Evolutionary conservation across 1,140 invertebrate species (phyloP).

Genomic region (Diploscapter pachys): DNA sequence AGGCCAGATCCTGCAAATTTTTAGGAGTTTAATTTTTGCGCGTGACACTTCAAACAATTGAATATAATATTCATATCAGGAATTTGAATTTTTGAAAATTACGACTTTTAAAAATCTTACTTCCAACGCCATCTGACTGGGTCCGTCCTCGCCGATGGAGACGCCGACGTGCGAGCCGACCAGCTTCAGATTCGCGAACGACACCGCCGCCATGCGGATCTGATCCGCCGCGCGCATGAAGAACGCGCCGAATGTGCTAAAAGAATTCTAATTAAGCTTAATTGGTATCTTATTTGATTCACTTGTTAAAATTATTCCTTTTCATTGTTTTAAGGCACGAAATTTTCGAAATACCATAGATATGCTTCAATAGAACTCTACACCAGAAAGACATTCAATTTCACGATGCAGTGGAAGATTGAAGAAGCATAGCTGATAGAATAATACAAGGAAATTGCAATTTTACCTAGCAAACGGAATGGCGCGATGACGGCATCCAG

Average conservation of each 20-base stretch:
- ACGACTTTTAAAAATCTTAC: not conserved
- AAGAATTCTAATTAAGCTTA: constrained; percentile 61
- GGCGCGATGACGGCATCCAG: constrained; percentile 51
- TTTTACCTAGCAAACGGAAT: constrained; percentile 54
- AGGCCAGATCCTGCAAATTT: constrained; percentile 72
- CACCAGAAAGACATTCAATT: too few species aligned
- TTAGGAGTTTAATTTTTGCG: not conserved
- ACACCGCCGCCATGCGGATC: constrained; percentile 97
- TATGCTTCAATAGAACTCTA: too few species aligned
- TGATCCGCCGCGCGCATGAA: constrained; percentile 93
- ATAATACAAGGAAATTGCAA: constrained; percentile 8
- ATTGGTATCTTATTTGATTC: too few species aligned
- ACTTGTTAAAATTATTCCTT: too few species aligned
- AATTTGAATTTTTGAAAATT: too few species aligned
- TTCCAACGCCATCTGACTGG: constrained; percentile 99
- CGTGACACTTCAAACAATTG: constrained; percentile 64
- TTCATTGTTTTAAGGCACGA: too few species aligned
- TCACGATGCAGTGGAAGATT: too few species aligned
- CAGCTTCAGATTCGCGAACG: constrained; percentile 94
- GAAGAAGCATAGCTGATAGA: not conserved
- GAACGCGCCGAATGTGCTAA: constrained; percentile 94
- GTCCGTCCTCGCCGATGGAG: constrained; percentile 67
- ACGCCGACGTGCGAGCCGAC: constrained; percentile 90
- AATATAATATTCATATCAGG: too few species aligned
- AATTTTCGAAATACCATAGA: too few species aligned